Conservation (phyloP, 1,140 invertebrate genomes). For the Cyrtorhinus lividipennis region DNA sequence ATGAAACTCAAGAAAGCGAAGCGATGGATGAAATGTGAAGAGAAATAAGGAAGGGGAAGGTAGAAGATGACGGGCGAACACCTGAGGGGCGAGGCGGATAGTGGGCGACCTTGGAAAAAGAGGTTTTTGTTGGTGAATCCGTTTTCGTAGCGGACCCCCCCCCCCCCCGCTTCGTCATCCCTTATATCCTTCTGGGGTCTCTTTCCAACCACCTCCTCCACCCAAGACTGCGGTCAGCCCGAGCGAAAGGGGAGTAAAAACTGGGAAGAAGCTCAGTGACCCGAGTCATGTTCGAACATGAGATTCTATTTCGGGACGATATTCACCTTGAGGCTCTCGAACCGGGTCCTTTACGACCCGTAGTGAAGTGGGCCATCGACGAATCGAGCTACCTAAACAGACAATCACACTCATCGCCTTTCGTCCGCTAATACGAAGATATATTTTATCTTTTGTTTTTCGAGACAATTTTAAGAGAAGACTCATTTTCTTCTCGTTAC, state of each 20-base stretch:
- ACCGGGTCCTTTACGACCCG: too few species aligned
- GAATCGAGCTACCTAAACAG: not conserved
- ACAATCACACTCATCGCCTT: not conserved
- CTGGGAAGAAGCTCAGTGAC: not conserved
- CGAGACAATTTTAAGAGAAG: not conserved
- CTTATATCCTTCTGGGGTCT: too few species aligned
- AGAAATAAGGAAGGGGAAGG: not conserved
- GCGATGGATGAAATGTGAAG: too few species aligned
- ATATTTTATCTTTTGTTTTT: not conserved
- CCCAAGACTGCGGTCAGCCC: too few species aligned
- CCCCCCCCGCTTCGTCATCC: not conserved
- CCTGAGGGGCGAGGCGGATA: not conserved
- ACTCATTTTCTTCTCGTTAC: too few species aligned
- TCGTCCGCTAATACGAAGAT: not conserved
- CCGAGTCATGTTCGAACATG: slow-evolving; percentile 4
- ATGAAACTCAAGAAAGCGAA: too few species aligned
- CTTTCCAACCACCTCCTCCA: too few species aligned
- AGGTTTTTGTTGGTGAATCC: slow-evolving; percentile 9
- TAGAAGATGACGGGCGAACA: not conserved
- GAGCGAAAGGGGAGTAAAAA: not conserved
- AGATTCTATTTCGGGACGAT: not conserved
- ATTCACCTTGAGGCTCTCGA: not conserved
- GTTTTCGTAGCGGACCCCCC: not conserved
- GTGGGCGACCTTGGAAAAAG: not conserved
- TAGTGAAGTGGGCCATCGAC: not conserved